phyloP scores from a whole-genome alignment of 2,888 invertebrate species.

The Diploptera punctata region DNA sequence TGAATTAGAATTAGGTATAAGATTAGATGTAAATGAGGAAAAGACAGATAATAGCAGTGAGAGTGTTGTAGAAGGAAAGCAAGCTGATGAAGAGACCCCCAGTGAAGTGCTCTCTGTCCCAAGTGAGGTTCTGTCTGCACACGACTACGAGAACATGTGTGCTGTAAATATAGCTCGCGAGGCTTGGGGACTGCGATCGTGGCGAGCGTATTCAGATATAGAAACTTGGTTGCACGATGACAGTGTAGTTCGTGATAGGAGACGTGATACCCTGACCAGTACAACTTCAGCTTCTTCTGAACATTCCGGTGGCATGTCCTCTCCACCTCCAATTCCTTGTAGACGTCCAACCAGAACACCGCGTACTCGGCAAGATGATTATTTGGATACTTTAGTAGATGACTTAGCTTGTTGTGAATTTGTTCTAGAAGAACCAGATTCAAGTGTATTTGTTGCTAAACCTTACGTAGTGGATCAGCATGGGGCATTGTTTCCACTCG shows the following conservation, averaged over 20 bases:
- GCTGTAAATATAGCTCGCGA: constrained; percentile 69
- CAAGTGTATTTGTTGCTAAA: constrained; percentile 60
- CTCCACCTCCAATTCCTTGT: constrained; percentile 54
- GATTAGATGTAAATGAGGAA: constrained; percentile 55
- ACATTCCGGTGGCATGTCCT: constrained; percentile 51
- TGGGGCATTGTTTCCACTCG: constrained; percentile 60
- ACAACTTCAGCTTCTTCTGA: constrained; percentile 63
- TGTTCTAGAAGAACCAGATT: constrained; percentile 35
- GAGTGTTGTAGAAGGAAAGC: not conserved
- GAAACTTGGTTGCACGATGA: constrained; percentile 69
- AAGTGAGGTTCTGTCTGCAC: constrained; percentile 64
- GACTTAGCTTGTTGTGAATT: constrained; percentile 55
- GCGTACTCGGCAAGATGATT: constrained; percentile 55
- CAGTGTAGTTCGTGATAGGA: constrained; percentile 64
- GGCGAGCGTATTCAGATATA: constrained; percentile 70
- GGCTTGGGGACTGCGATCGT: constrained; percentile 68
- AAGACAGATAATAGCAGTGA: not conserved
- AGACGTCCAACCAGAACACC: constrained; percentile 30
- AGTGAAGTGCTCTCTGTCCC: constrained; percentile 42
- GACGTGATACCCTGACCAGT: constrained; percentile 54
- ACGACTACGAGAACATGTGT: constrained; percentile 71
- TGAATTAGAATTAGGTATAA: not conserved
- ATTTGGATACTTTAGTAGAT: constrained; percentile 61
- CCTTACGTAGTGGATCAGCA: constrained; percentile 62
- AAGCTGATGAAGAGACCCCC: constrained; percentile 34